Evolutionary conservation across 2,888 invertebrate genomes (phyloP), one percentile per base, ranked within the genome.

Genomic region (Serrognathus titanus): DNA sequence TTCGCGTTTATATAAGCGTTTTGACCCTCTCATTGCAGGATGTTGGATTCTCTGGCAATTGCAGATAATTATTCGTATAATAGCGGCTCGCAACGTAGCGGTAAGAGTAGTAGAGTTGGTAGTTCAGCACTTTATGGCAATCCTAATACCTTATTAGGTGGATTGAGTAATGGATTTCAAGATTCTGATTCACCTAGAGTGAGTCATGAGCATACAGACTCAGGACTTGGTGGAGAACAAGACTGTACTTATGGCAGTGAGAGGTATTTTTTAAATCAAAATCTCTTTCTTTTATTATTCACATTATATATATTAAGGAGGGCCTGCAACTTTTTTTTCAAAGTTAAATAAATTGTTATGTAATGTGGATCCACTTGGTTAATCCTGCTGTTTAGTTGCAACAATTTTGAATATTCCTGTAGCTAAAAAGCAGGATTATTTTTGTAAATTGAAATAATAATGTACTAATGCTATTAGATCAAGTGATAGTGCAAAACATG

Each of bases 151-250:
- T 62, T 71, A n/a, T 59, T 71, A 36, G 63, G 66, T 13, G 63
- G 63, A 13, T 57, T 66, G 45, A 66, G 53, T 47, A 66, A 66
- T 50, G 69, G 69, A 24, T 66, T 66, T 50, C 67, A 69, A 53
- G 69, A 71, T 41, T 54, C 62, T 24, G 68, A 67, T 31, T 57
- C 68, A 40, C 66, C 67, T 41, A 67, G 86, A 61, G 85, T 86
- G 37, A 88, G 85, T 24, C 89, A 89, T 65, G 89, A 89, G 68
- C 89, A 89, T 69, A 88, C 88, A 0, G 89, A 89, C 74, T 89
- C 89, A 0, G 89, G 89, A 0, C 78, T 89, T 4, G 89, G 89
- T 46, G 87, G 86, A 12, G 89, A 89, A 75, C 89, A 89, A 74
- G 89, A 89, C 68, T 88, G 87, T 72, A 85, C 86, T 38, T 86